Base-by-base conservation (phyloP, 2,113 vertebrate species). In the Hyperoodon ampullatus region DNA sequence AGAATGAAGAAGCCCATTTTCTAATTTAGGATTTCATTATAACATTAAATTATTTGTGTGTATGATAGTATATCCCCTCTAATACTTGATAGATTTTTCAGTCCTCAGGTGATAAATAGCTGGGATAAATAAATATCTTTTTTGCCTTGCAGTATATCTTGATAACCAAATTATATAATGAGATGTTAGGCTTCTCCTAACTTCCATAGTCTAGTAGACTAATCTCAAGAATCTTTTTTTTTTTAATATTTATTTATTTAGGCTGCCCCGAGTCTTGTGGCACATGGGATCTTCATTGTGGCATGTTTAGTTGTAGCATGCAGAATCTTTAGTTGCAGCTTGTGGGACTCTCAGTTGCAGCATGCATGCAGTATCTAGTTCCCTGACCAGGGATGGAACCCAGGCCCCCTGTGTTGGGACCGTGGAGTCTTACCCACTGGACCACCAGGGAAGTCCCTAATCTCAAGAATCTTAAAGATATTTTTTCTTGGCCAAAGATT, bases 381-480 rank as follows among this genome's bases (percentile, higher is more conserved):
- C 53, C 53, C 53, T 53, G 53, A 53, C 53, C 15, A 53, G 53
- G 15, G 53, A 18, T 18, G 53, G 53, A 53, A 53, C 53, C 53
- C 53, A 53, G 53, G 53, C 15, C 15, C 15, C 53, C 53, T 53
- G 53, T 15, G 6, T 18, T 53, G 53, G 53, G 53, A 53, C 5
- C 5, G 15, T 53, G 53, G 53, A 53, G 15, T 53, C 53, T 53
- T 53, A 53, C 53, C 15, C 53, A 53, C 53, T 53, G 53, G 53
- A 53, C 53, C 15, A 53, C 53, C 53, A 53, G 15, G 53, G 53
- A 53, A 53, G 53, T 53, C 53, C 53, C 19, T 88, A 61, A 90
- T 87, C 33, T 78, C 94, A 39, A 75, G 23, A 24, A 91, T 60
- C 35, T 53, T 93, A 30, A 93, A 94, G 90, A 72, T 86, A 63